A percentile compares a stretch with the other conserved stretches of the same genome.
Conservation (phyloP, 2,797 vertebrate genomes). For the Aphelocoma californica region DNA sequence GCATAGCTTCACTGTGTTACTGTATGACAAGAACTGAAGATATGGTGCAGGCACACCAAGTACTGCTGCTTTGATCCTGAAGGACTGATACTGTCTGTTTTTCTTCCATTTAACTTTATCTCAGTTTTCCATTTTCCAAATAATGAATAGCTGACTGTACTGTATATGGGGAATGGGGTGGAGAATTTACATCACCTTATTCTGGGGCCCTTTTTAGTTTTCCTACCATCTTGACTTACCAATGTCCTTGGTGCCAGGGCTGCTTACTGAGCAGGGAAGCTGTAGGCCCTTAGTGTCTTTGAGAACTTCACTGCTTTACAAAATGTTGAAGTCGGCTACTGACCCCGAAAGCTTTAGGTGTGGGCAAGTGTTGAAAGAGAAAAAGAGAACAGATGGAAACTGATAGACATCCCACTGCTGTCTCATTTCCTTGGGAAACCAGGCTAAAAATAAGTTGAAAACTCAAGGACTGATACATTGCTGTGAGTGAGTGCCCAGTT, state of each 20-base stretch:
- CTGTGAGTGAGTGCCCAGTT: neutral
- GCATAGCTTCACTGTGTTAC: neutral
- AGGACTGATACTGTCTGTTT: neutral
- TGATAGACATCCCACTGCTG: constrained; percentile 45
- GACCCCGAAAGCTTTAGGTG: constrained; percentile 37
- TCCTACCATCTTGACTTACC: neutral
- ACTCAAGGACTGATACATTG: neutral
- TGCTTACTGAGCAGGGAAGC: neutral
- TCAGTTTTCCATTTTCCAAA: neutral
- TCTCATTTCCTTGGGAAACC: constrained; percentile 44
- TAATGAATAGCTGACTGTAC: neutral
- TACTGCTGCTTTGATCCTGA: neutral
- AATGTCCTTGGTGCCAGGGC: neutral
- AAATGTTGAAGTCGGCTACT: neutral
- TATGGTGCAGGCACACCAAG: neutral
- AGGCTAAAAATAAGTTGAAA: constrained; percentile 29
- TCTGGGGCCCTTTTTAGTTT: neutral
- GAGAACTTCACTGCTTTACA: constrained; percentile 12
- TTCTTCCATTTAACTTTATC: neutral
- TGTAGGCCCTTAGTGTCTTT: neutral
- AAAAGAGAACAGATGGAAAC: constrained; percentile 41
- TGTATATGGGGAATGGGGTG: neutral
- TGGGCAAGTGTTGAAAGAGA: constrained; percentile 35
- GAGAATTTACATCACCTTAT: neutral
- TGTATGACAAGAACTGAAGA: neutral